These are phyloP conservation scores for Thomomys bottae DNA, from an alignment of 2,113 vertebrate species.

Conservation along the genomic window DNA sequence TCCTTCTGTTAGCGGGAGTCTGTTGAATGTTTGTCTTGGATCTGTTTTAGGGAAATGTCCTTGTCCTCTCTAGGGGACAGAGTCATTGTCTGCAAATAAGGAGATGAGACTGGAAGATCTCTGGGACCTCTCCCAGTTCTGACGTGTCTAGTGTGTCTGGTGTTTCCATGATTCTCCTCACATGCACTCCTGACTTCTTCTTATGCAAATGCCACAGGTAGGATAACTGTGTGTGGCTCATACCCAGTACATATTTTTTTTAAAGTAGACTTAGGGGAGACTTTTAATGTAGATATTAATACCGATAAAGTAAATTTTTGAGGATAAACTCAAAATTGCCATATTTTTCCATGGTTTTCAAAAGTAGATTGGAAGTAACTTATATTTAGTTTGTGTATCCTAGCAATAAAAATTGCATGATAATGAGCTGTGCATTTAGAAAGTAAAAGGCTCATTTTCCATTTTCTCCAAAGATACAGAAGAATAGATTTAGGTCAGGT, in stretches of 20 bases:
- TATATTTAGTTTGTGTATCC: neutral
- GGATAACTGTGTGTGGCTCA: neutral
- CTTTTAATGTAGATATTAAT: neutral
- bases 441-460: neutral
- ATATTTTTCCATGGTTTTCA: neutral
- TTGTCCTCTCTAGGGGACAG: conserved; percentile 42
- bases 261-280: neutral
- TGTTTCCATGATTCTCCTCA: neutral
- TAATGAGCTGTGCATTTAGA: neutral
- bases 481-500: neutral
- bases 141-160: neutral
- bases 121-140: neutral
- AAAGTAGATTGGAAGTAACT: neutral
- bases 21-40: conserved; percentile 52
- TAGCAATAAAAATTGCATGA: neutral
- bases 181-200: neutral
- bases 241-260: too few species aligned
- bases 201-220: neutral
- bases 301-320: neutral
- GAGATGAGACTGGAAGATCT: neutral
- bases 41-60: neutral
- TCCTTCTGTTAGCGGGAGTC: conserved; percentile 40
- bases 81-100: conserved; percentile 27
- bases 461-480: neutral
- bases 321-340: neutral